Base-by-base conservation (phyloP, 2,888 invertebrate species). In the Leucophenga montana region DNA sequence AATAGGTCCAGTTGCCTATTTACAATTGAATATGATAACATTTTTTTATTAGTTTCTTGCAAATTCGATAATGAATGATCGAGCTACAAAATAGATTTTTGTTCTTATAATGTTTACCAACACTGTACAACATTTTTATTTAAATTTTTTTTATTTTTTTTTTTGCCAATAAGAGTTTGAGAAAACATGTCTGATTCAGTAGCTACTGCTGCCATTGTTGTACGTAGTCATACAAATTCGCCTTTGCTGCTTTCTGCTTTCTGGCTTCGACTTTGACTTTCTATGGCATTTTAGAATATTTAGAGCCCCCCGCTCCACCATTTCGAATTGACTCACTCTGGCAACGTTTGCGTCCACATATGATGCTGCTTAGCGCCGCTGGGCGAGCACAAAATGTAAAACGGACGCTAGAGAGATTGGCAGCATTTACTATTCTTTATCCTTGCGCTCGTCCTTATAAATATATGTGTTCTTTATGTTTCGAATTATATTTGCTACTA, bases 241-340 rank as follows among this genome's bases (percentile, higher is more conserved):
- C 57, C 57, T 31, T 14, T 14, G 31, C 27, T 31, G 13, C n/a
- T 14, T 6, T 31, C 57, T 9, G 13, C 3, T 16, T 50, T 50
- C 16, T 31, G 31, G 14, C 57, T 59, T 33, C n/a, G 31, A 22
- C 57, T 57, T 57, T 16, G 59, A 33, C 33, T 59, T 59, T 59
- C 33, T 33, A 59, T 59, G 33, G 31, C 33, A 59, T 59, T 59
- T 59, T 33, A n/a, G 59, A 31, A 59, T 59, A 59, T 33, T 59
- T 59, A 59, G 14, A 59, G 31, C 14, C 46, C 8, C 46, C 16
- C 8, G 14, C 6, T 50, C 14, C 50, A n/a, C 13, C 50, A 16
- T n/a, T 4, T 50, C 50, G 9, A 39, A 8, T 11, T 11, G 39
- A 39, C 11, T 11, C 39, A 1, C 39, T 5, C 39, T 11, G 39